These are phyloP conservation scores for Chaenodraco wilsoni DNA, from an alignment of 2,797 vertebrate species.

Conservation along the genomic window DNA sequence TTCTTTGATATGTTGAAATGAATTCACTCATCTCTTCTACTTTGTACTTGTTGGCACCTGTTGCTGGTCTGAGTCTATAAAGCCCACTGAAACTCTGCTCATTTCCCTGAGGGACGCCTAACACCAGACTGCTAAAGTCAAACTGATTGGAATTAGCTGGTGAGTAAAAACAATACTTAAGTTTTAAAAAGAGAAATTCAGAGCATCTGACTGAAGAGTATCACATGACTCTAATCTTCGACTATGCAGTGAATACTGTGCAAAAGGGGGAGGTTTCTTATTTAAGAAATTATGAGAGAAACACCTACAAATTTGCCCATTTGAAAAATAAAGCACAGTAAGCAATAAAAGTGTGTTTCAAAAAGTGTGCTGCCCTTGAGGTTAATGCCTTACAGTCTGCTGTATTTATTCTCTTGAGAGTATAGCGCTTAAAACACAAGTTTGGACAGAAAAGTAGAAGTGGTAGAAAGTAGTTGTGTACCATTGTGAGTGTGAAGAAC, in stretches of 20 bases:
- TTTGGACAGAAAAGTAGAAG: conserved; percentile 13
- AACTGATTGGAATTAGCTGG: neutral
- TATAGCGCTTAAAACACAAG: neutral
- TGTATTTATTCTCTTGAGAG: neutral
- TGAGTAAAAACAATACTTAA: neutral
- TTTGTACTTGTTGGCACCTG: too few relatives aligned
- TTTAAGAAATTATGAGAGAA: neutral
- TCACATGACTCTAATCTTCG: neutral
- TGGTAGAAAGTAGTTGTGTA: neutral
- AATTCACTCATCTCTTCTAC: too few relatives aligned
- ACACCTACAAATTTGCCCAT: neutral
- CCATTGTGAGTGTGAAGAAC: neutral
- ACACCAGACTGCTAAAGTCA: neutral
- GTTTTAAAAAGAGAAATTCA: neutral
- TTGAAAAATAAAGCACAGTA: neutral
- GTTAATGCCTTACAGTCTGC: neutral
- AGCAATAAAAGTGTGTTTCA: neutral
- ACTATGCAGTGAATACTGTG: neutral
- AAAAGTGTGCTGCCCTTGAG: neutral
- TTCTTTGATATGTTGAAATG: too few relatives aligned
- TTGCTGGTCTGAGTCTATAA: too few relatives aligned
- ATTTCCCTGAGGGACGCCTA: neutral
- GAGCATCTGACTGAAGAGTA: neutral
- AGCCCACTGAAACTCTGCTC: neutral
- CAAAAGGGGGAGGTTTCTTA: neutral